Conservation (phyloP, 2,797 vertebrate genomes). For the Cryptoblepharus egeriae region DNA sequence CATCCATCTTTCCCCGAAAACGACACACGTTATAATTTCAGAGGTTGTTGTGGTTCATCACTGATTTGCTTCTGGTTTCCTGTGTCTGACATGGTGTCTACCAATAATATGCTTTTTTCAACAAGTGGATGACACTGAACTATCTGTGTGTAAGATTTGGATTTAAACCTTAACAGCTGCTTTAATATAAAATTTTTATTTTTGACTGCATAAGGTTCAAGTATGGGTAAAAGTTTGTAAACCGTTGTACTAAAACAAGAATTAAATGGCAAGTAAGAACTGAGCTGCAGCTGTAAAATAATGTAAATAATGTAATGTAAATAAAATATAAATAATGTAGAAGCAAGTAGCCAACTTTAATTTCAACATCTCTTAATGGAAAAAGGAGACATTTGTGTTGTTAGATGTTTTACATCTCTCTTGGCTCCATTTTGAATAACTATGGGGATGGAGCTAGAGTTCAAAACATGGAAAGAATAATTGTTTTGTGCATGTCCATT, state of each 20-base stretch:
- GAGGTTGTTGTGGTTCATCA: constrained; percentile 48
- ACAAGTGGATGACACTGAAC: constrained; percentile 7
- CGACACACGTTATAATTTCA: constrained; percentile 49
- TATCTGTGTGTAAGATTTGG: not conserved
- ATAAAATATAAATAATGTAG: too few relatives aligned
- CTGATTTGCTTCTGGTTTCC: constrained; percentile 62
- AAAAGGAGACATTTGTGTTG: not conserved
- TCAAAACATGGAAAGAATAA: not conserved
- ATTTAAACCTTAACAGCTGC: not conserved
- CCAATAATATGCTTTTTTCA: constrained; percentile 15
- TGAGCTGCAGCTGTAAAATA: not conserved
- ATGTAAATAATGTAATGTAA: too few relatives aligned
- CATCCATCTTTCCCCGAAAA: constrained; percentile 47
- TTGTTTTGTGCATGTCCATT: not conserved
- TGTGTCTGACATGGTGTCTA: constrained; percentile 58
- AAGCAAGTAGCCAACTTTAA: not conserved
- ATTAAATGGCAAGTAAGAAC: not conserved
- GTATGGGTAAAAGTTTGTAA: not conserved
- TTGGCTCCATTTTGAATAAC: not conserved
- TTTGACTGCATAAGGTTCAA: not conserved
- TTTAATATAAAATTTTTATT: not conserved
- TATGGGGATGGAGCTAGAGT: not conserved
- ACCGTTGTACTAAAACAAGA: not conserved
- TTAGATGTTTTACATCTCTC: not conserved
- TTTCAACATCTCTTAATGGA: not conserved